A percentile compares a stretch with the other conserved stretches of the same genome.
Evolutionary conservation across 2,113 vertebrate species (phyloP).

Genomic region (Scopus umbretta): DNA sequence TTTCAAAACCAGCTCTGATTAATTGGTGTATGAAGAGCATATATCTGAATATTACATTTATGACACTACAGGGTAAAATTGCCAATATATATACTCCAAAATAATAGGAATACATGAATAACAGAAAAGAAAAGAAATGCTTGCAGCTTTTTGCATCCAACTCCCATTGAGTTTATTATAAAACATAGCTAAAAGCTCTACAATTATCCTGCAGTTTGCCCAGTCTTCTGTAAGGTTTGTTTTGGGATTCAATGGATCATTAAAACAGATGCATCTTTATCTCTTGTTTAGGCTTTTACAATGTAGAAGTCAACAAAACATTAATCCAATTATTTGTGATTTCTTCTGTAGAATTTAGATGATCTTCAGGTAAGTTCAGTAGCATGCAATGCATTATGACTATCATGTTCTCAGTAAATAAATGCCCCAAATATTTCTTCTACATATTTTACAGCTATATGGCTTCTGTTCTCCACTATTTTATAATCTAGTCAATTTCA

Average conservation of each 20-base stretch:
- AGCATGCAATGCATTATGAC: background rate
- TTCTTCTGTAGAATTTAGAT: background rate
- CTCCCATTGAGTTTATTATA: background rate
- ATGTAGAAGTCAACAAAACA: background rate
- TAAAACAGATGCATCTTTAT: conserved; percentile 18
- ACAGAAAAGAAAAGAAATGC: background rate
- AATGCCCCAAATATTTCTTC: conserved; percentile 19
- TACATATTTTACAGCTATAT: conserved; percentile 25
- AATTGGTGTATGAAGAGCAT: background rate
- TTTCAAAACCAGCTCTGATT: background rate
- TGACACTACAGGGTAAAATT: background rate
- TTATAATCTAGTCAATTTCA: background rate
- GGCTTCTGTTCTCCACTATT: background rate
- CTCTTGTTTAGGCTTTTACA: conserved; percentile 11
- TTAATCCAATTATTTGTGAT: conserved; percentile 12
- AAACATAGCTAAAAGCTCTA: conserved; percentile 22
- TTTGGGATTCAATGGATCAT: background rate
- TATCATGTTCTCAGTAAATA: background rate
- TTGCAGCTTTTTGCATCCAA: background rate
- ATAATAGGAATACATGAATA: background rate
- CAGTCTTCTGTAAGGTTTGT: background rate
- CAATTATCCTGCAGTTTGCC: background rate
- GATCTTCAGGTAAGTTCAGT: background rate
- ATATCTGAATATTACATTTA: background rate
- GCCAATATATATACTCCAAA: no score